Evolutionary conservation across 2,797 vertebrate species (phyloP).

Genomic region (Danio aesculapii): DNA sequence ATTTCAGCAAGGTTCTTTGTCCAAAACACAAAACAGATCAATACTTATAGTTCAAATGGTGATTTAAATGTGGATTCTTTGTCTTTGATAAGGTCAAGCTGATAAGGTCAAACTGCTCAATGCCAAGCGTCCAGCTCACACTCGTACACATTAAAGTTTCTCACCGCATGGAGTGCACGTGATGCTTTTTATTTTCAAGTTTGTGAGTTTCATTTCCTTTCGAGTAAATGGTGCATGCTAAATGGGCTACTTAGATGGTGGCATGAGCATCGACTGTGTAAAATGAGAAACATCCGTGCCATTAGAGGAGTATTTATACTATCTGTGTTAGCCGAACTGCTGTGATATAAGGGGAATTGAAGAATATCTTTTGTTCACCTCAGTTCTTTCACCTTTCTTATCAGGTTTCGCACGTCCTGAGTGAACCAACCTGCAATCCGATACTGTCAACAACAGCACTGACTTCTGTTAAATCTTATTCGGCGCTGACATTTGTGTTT

Average conservation of each 20-base stretch:
- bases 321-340: slow-evolving; percentile 8
- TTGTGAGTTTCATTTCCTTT: slow-evolving; percentile 1
- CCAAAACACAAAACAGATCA: slow-evolving; percentile 56
- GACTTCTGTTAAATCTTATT: slow-evolving; percentile 5
- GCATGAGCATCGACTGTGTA: slow-evolving; percentile 24
- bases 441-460: slow-evolving; percentile 13
- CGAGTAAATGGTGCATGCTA: slow-evolving; percentile 1
- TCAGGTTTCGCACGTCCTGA: slow-evolving; percentile 43
- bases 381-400: slow-evolving; percentile 45
- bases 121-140: slow-evolving; percentile 27
- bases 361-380: slow-evolving; percentile 30
- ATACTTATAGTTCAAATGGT: slow-evolving; percentile 50
- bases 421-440: slow-evolving; percentile 11
- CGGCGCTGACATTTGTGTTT: slow-evolving; percentile 43
- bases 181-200: not conserved
- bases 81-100: slow-evolving; percentile 54
- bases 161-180: not conserved
- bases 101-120: slow-evolving; percentile 38
- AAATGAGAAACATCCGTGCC: slow-evolving; percentile 21
- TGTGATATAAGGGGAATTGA: slow-evolving; percentile 18
- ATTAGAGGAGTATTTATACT: slow-evolving; percentile 33
- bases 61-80: slow-evolving; percentile 56
- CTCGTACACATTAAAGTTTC: slow-evolving; percentile 48
- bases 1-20: slow-evolving; percentile 42
- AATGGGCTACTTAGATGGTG: not conserved